Evolutionary conservation across 2,113 vertebrate genomes (phyloP).

Genomic region (Antennarius striatus): DNA sequence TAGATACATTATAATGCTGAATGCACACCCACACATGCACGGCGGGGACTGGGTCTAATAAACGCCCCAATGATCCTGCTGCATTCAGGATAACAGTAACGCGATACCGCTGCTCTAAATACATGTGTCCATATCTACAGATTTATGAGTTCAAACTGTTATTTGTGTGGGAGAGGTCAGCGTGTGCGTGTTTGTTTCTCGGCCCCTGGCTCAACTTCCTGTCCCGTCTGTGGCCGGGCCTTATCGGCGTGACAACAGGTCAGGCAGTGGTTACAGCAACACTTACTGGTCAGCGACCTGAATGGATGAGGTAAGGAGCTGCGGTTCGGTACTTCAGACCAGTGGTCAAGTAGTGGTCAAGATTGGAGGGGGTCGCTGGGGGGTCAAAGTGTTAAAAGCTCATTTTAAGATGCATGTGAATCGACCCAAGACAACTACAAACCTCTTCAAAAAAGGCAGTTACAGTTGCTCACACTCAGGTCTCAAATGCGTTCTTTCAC

Average conservation of each 20-base stretch:
- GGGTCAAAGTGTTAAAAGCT: slow-evolving; percentile 9
- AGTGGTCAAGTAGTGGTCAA: slow-evolving; percentile 63
- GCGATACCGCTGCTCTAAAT: neutral
- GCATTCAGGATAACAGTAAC: slow-evolving; percentile 31
- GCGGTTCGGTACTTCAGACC: slow-evolving; percentile 26
- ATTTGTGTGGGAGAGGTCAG: slow-evolving; percentile 49
- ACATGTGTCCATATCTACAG: slow-evolving; percentile 28
- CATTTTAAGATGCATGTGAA: neutral
- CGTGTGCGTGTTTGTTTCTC: slow-evolving; percentile 33
- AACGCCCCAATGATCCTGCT: slow-evolving; percentile 6
- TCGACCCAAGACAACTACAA: neutral
- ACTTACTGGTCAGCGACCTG: slow-evolving; percentile 23
- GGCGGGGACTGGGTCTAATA: slow-evolving; percentile 3
- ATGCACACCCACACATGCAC: neutral
- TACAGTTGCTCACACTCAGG: neutral
- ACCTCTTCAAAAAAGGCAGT: neutral
- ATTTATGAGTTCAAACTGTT: slow-evolving; percentile 51
- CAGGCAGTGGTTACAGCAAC: slow-evolving; percentile 61
- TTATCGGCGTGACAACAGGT: slow-evolving; percentile 68
- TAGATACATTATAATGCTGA: neutral
- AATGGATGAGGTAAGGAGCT: slow-evolving; percentile 42
- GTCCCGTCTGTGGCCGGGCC: slow-evolving; percentile 65
- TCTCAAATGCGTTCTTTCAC: neutral
- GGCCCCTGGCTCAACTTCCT: slow-evolving; percentile 70
- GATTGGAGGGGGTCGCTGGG: neutral